Base-by-base conservation (phyloP, 1,140 invertebrate species). In the Tachypleus tridentatus region DNA sequence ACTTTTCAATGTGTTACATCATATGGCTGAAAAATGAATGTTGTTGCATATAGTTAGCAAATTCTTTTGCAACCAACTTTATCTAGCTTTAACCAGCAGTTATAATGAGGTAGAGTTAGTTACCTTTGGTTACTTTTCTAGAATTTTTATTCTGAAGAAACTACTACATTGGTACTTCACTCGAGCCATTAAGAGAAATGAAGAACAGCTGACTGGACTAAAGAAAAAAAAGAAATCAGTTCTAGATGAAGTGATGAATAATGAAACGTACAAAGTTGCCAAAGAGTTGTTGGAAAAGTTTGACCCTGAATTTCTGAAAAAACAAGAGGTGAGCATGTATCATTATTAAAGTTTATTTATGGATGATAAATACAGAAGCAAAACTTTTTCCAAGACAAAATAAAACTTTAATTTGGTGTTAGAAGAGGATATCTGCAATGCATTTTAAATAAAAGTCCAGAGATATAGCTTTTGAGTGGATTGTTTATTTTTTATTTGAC, bases 211-310 rank as follows among this genome's bases (percentile, higher is more conserved):
- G 58, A 77, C 76, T 61, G 82, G 83, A 58, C 82, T 96, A 73
- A 81, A 85, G 69, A 83, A 85, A 64, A 84, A 92, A 70, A 96
- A 93, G 74, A 89, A 88, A 74, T 85, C 89, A 76, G 87, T 98
- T 71, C 79, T 98, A 57, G 93, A 98, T 74, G 87, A 94, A 77
- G 93, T 98, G 51, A 97, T 93, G 84, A 93, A 98, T 75, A 98
- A 86, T 59, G 95, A 98, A 80, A 97, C 93, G 3, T 99, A 97
- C 76, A 98, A 97, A 80, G 91, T 93, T 72, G 93, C 92, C 3
- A 93, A 89, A 78, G 86, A 91, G 77, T 91, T 97, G 71, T 79
- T 97, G 61, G 86, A 93, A 73, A 92, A 89, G 76, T 96, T 87
- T 82, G 91, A 86, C 62, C 84, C 84, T 52, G 83, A 85, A 67